Evolutionary conservation across 2,113 vertebrate species (phyloP).

Genomic region (Pedionomus torquatus): DNA sequence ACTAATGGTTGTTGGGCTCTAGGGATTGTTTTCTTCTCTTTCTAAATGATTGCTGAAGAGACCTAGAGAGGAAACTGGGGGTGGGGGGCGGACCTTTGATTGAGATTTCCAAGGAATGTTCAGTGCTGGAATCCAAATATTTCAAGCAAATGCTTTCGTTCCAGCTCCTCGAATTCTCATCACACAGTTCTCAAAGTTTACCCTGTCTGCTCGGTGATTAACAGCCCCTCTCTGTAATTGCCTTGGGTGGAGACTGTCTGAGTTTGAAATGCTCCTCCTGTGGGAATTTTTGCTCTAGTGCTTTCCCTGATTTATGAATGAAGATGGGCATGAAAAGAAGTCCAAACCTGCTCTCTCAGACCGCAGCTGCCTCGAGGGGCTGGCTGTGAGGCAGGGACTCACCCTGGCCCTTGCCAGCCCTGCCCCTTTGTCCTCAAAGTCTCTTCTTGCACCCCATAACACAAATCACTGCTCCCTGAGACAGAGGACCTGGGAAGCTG

Average conservation of each 20-base stretch:
- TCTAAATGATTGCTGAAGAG: not conserved
- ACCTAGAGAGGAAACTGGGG: not conserved
- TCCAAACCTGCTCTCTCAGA: not conserved
- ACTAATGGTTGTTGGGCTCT: not conserved
- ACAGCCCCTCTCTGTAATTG: not conserved
- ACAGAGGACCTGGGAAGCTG: not conserved
- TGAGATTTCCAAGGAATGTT: not conserved
- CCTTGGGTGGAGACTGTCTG: not conserved
- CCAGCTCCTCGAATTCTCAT: not conserved
- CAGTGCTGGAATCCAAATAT: not conserved
- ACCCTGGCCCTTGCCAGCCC: fast-evolving
- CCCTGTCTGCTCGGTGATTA: not conserved
- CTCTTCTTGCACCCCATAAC: fast-evolving
- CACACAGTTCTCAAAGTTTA: not conserved
- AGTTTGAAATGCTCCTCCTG: not conserved
- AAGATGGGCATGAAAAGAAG: not conserved
- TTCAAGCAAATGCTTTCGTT: not conserved
- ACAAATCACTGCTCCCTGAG: not conserved
- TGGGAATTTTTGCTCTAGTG: not conserved
- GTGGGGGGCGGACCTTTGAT: not conserved
- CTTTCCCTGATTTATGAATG: not conserved
- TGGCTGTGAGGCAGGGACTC: not conserved
- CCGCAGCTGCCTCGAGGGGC: not conserved
- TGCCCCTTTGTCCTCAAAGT: not conserved
- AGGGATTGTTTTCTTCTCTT: not conserved